Evolutionary conservation across 2,888 invertebrate species (phyloP), one percentile per base, ranked within the genome.

Genomic region (Xylota segnis): DNA sequence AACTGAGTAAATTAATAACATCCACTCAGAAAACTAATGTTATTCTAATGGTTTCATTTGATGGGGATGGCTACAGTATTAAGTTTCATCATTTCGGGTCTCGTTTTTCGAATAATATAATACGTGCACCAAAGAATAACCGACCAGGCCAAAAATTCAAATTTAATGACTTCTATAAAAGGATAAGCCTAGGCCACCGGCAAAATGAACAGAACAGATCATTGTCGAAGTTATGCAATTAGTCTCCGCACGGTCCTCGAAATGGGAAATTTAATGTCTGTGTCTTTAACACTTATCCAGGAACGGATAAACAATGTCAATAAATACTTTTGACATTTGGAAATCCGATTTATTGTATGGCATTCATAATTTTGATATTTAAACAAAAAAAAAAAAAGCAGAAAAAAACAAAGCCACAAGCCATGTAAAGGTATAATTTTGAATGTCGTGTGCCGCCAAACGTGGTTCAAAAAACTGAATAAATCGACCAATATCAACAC

Each of bases 381-480:
- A 29, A 29, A 29, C 32, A 32, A 32, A 34, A 34, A 9, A 10
- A 10, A 2, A 7, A 34, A 10, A 43, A 43, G 0, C 1, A 7
- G 14, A 3, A 27, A 27, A 27, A 12, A 10, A 50, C 10, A 6
- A 43, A 43, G 0, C 7, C 45, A 32, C 0, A 40, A 5, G 27
- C 18, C 32, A 18, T 18, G 47, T 32, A 63, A 65, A 32, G 34
- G 18, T 47, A 18, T 5, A 18, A 12, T 43, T 63, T 27, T 12
- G 14, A 14, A 10, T 18, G 7, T 23, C 63, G 47, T 50, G 18
- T 32, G 63, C 12, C 32, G 0, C 6, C 12, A 7, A 16, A 63
- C 14, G 45, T 45, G 45, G 27, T 9, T 63, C 16, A 9, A 47
- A 65, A 63, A 47, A 34, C 9, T 32, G 18, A 47, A 50, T 65